Conservation (phyloP, 1,140 invertebrate genomes). For the Aphidius gifuensis region DNA sequence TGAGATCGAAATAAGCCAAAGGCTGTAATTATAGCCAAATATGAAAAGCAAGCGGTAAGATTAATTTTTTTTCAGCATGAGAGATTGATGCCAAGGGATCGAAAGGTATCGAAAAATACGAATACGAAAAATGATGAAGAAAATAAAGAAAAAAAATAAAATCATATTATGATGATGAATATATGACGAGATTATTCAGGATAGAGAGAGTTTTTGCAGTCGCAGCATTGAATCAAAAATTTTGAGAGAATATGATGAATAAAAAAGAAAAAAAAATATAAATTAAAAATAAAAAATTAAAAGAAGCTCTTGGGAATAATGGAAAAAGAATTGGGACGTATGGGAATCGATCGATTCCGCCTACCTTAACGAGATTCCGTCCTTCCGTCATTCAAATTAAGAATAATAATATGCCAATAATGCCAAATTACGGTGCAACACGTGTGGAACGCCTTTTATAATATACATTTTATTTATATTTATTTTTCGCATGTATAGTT, state of each 20-base stretch:
- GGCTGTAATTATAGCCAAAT: constrained; percentile 56
- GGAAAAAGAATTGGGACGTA: no score
- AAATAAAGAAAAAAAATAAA: constrained; percentile 14
- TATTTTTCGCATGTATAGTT: no score
- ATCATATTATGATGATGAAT: constrained; percentile 21
- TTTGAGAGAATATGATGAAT: no score
- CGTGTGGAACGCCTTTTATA: constrained; percentile 15
- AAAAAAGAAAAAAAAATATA: constrained; percentile 15
- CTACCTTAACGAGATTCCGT: constrained; percentile 53
- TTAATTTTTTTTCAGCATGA: constrained; percentile 42
- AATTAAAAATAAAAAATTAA: constrained; percentile 4
- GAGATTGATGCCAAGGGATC: constrained; percentile 54
- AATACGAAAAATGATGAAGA: constrained; percentile 18
- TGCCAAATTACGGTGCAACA: constrained; percentile 42
- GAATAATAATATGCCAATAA: constrained; percentile 51
- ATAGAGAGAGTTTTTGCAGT: no score
- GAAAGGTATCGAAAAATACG: constrained; percentile 38
- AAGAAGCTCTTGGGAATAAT: constrained; percentile 19
- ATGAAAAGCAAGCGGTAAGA: constrained; percentile 49
- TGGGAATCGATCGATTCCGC: constrained; percentile 40
- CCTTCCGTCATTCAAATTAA: constrained; percentile 50
- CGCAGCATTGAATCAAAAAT: no score
- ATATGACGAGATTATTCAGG: neutral
- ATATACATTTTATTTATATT: neutral
- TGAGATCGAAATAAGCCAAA: constrained; percentile 12